Evolutionary conservation across 2,113 vertebrate genomes (phyloP).

Genomic region (Ivindomyrus marchei): DNA sequence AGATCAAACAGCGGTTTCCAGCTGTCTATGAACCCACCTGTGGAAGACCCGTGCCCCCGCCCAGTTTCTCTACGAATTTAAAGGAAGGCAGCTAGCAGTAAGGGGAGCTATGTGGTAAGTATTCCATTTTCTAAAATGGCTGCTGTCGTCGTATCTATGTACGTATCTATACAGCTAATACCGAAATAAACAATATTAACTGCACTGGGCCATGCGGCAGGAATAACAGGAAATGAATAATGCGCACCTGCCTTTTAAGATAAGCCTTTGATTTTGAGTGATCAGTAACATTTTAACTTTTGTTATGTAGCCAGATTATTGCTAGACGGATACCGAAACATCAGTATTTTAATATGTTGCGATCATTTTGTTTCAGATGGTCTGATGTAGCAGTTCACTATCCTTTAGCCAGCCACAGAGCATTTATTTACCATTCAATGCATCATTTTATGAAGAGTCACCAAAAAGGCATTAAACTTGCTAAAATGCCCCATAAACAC

Average conservation of each 20-base stretch:
- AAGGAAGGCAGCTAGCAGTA: neutral
- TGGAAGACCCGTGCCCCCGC: too few relatives aligned
- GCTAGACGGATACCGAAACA: neutral
- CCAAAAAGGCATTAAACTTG: neutral
- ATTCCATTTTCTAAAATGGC: neutral
- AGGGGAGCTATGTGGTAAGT: neutral
- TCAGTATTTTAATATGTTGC: neutral
- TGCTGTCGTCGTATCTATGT: neutral
- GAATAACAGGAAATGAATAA: neutral
- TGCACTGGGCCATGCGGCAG: neutral
- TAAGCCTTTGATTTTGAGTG: constrained; percentile 2
- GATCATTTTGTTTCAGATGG: neutral
- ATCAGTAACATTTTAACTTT: constrained; percentile 1
- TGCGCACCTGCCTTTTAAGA: neutral
- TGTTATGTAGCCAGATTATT: neutral
- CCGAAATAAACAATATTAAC: neutral
- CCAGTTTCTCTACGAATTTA: neutral
- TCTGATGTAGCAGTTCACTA: neutral
- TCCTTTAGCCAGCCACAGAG: neutral
- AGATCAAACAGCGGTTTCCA: neutral
- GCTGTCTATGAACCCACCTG: neutral
- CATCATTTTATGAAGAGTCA: neutral
- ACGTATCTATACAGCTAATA: neutral
- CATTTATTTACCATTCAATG: neutral
- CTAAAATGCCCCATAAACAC: neutral